Evolutionary conservation across 2,797 vertebrate genomes (phyloP), one percentile per base, ranked within the genome.

Genomic region (Helarctos malayanus): DNA sequence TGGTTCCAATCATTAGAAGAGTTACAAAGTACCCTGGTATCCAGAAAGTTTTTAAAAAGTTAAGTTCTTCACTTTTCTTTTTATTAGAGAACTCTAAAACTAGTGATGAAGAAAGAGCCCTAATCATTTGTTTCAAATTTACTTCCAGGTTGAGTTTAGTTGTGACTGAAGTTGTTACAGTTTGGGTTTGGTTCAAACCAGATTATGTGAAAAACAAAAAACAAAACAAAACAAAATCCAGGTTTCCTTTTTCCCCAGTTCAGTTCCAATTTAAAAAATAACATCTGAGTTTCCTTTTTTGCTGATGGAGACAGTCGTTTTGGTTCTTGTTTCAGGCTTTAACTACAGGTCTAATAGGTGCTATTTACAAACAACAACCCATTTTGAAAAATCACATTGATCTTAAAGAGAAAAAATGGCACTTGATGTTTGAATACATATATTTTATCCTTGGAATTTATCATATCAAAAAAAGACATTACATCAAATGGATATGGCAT

Each of bases 71-170:
- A 90, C 10, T 73, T 79, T 89, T 61, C 29, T 78, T n/a, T 93
- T 89, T 80, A 79, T 47, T n/a, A 89, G 15, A 96, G 59, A 89
- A 94, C 45, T 69, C 56, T 61, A 57, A 89, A 92, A 86, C 54
- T 9, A 97, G 12, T 54, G 54, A 76, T 57, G 21, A 95, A 29
- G 41, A 94, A 88, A 81, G 29, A 80, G 7, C 4, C 35, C 7
- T 45, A 87, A 49, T 3, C 57, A 94, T 82, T 95, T 87, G 56
- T 82, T 92, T 91, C 23, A 61, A 95, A 80, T 88, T 79, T 84
- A 93, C 79, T 94, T 94, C 15, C 11, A 2, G 45, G 63, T 75
- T 94, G 27, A 84, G 65, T 90, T 93, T 56, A 76, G 38, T 61
- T 94, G 47, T 79, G 61, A 93, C n/a, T 81, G 27, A 89, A 73